These are phyloP conservation scores for Lordiphosa andalusiaca DNA, from an alignment of 2,888 invertebrate genomes.

Conservation along the genomic window DNA sequence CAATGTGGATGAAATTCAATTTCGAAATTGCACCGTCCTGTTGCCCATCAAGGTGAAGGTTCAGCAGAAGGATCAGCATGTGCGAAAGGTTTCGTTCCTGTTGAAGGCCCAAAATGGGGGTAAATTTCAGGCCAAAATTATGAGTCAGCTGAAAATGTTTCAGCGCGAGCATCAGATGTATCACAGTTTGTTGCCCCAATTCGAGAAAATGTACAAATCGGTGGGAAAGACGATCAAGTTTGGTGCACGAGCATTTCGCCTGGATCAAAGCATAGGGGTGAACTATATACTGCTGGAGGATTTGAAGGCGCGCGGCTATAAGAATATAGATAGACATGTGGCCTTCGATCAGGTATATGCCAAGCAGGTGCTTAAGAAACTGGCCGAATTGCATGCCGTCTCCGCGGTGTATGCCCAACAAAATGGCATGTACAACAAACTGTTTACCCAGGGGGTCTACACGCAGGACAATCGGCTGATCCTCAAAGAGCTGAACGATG, in stretches of 20 bases:
- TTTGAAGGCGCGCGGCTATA: constrained; percentile 50
- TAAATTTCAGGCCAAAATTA: constrained; percentile 45
- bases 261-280: constrained; percentile 44
- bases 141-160: constrained; percentile 56
- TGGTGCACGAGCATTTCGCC: constrained; percentile 55
- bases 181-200: constrained; percentile 60
- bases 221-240: constrained; percentile 54
- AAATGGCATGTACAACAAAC: constrained; percentile 47
- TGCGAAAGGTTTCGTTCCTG: constrained; percentile 21
- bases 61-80: constrained; percentile 7
- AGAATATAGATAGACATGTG: constrained; percentile 52
- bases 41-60: constrained; percentile 30
- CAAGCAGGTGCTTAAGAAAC: constrained; percentile 59
- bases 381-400: constrained; percentile 76
- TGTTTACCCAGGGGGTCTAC: constrained; percentile 52
- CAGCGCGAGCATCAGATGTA: constrained; percentile 69
- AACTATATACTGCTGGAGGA: constrained; percentile 68
- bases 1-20: constrained; percentile 24
- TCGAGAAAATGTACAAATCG: constrained; percentile 56
- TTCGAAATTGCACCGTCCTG: constrained; percentile 31
- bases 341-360: constrained; percentile 64
- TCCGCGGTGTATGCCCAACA: constrained; percentile 65
- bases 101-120: constrained; percentile 53
- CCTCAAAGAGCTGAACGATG: constrained; percentile 47
- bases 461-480: constrained; percentile 34